Conservation (phyloP, 30 jellyfish, hydroid and myxozoan species). For the Cassiopea xamachana region DNA sequence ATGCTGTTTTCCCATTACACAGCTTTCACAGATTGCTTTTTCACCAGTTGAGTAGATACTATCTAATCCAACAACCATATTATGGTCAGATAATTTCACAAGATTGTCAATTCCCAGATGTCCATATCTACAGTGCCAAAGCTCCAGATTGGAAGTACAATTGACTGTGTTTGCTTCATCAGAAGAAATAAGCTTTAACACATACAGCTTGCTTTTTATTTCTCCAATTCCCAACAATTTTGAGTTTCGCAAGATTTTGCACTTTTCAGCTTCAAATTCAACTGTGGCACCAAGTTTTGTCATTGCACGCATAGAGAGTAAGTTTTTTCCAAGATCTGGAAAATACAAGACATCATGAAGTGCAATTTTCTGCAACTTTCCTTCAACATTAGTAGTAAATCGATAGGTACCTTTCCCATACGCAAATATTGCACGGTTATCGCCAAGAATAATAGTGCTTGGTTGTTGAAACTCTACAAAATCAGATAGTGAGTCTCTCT, state of each 20-base stretch:
- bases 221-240: conserved; percentile 54
- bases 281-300: conserved; percentile 44
- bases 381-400: conserved; percentile 42
- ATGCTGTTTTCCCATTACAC: conserved; percentile 58
- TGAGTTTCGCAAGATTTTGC: conserved; percentile 20
- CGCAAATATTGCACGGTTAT: conserved; percentile 21
- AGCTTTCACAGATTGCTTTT: conserved; percentile 47
- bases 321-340: conserved; percentile 42
- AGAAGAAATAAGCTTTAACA: conserved; percentile 21
- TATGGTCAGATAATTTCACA: conserved; percentile 27
- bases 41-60: conserved; percentile 12
- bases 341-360: conserved; percentile 45
- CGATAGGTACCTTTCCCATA: conserved; percentile 55
- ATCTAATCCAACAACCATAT: conserved; percentile 54
- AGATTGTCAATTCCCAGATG: conserved; percentile 59
- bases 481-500: conserved; percentile 44
- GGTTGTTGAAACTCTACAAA: conserved; percentile 39
- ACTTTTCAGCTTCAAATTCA: conserved; percentile 32
- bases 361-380: conserved; percentile 31
- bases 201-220: conserved; percentile 31
- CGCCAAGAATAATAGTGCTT: conserved; percentile 30
- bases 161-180: conserved; percentile 28
- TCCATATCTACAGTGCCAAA: conserved; percentile 60
- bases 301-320: conserved; percentile 50
- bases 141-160: conserved; percentile 8